Evolutionary conservation across 2,113 vertebrate species (phyloP), one percentile per base, ranked within the genome.

Genomic region (Saccopteryx bilineata): DNA sequence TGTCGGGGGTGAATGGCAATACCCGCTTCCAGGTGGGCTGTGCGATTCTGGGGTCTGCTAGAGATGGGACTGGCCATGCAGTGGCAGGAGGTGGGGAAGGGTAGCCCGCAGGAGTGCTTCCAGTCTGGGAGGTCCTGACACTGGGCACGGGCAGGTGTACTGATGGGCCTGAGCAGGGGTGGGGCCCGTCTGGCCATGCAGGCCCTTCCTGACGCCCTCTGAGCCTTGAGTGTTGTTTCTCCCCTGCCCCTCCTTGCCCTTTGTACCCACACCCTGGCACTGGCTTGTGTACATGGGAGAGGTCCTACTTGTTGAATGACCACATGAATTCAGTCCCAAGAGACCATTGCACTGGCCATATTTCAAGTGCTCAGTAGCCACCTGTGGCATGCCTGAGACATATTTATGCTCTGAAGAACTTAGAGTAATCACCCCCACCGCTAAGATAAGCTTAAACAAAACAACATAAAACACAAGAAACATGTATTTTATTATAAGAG

Each of bases 51-150:
- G 56, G 54, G 15, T 39, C 48, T 21, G 6, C 6, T 28, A 13
- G 56, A 83, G 26, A 17, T 54, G 14, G 56, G 71, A 21, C 23
- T 5, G 23, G 31, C 39, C 14, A 4, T 39, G 31, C 23, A 23
- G 39, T 6, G 1, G 33, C 10, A 17, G 15, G 68, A 54, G 10
- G 21, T 7, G 26, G 23, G 23, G 0, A 0, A 11, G 24, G 56
- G 48, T 39, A 46, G 15, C 61, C 31, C 31, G n/a, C 33, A 7
- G 5, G n/a, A 8, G 9, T 24, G 46, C 56, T 28, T 21, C 61
- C 69, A 54, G 65, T 28, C 65, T 18, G 54, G 17, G 18, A 9
- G 33, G 50, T 48, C 31, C n/a, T 63, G 54, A 50, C 17, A 5
- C 18, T 0, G n/a, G 24, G n/a, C 33, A 0, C 31, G 18, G 23